phyloP scores from a whole-genome alignment of 2,888 invertebrate species.

The Chirona hameri region DNA sequence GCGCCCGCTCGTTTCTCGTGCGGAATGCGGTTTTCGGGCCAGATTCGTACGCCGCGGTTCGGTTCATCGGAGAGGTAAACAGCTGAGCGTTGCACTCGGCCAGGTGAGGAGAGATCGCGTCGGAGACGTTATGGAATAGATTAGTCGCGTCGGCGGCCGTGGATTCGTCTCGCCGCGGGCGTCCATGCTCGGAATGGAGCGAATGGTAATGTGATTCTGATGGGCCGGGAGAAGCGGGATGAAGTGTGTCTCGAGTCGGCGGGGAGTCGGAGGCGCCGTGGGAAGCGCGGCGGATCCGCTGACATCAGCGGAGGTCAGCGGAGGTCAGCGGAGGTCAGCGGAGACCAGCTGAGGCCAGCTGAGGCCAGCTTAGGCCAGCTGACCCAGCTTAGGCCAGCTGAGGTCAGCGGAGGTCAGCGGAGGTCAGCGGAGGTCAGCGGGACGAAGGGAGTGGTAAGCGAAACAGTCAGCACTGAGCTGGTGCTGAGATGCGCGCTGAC shows the following conservation, averaged over 20 bases:
- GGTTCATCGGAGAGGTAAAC: not conserved
- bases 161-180: not conserved
- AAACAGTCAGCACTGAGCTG: too few relatives aligned
- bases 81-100: not conserved
- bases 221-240: not conserved
- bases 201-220: not conserved
- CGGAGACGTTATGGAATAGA: not conserved
- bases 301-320: not conserved
- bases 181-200: not conserved
- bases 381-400: too few relatives aligned
- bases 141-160: not conserved
- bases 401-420: too few relatives aligned
- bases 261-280: not conserved
- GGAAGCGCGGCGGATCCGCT: not conserved
- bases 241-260: not conserved
- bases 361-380: too few relatives aligned
- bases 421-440: too few relatives aligned
- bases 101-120: not conserved
- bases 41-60: not conserved
- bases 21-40: constrained; percentile 13
- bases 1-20: not conserved
- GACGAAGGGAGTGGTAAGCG: too few relatives aligned
- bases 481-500: too few relatives aligned
- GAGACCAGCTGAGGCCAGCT: too few relatives aligned
- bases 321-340: too few relatives aligned